These are phyloP conservation scores for Blennius ocellaris DNA, from an alignment of 2,113 vertebrate genomes.

Conservation along the genomic window DNA sequence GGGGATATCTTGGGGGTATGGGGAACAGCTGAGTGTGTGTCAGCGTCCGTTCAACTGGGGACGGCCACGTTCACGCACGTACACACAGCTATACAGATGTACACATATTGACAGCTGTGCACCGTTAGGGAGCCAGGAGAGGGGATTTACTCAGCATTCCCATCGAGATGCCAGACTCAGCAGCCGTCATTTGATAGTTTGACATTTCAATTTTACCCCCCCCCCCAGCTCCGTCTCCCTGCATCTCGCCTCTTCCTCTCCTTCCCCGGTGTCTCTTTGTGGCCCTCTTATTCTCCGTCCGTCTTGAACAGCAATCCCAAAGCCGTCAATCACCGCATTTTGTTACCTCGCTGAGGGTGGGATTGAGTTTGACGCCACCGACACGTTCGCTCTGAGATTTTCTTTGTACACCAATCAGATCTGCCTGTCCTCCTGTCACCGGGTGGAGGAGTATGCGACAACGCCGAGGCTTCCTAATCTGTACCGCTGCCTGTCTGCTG, in stretches of 20 bases:
- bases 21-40: conserved; percentile 62
- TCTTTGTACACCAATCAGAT: conserved; percentile 79
- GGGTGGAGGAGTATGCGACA: conserved; percentile 55
- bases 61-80: not conserved
- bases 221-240: conserved; percentile 32
- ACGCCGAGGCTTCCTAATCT: conserved; percentile 61
- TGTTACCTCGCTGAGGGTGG: conserved; percentile 57
- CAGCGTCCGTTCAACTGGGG: conserved; percentile 24
- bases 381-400: conserved; percentile 68
- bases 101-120: conserved; percentile 59
- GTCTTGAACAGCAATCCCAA: conserved; percentile 71
- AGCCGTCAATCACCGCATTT: conserved; percentile 74
- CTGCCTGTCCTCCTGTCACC: conserved; percentile 69
- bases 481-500: conserved; percentile 57
- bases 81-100: not conserved
- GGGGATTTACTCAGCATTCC: conserved; percentile 66
- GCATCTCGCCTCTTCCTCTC: conserved; percentile 14
- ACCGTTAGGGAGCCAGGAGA: conserved; percentile 50
- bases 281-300: conserved; percentile 48
- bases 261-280: conserved; percentile 32
- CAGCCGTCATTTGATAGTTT: conserved; percentile 75
- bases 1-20: conserved; percentile 17
- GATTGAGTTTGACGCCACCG: conserved; percentile 72
- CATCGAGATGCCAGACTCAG: conserved; percentile 57
- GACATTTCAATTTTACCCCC: conserved; percentile 79